Percentiles rank a stretch among this genome's conserved stretches.
Conservation (phyloP, 2,113 vertebrate genomes). For the Rhinopithecus roxellana region DNA sequence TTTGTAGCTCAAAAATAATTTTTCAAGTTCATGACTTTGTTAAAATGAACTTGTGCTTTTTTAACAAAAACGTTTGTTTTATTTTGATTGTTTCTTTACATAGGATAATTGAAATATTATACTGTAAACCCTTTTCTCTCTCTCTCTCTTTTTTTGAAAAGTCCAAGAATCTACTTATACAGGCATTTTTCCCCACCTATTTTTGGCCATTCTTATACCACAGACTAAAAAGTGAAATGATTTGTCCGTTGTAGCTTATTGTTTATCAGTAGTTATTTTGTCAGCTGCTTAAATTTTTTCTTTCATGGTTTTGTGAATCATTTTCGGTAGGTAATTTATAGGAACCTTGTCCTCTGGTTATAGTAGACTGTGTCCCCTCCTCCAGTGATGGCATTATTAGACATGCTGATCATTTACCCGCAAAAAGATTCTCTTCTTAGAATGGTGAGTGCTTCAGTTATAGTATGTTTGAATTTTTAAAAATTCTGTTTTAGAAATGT, state of each 20-base stretch:
- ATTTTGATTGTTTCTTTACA: constrained; percentile 53
- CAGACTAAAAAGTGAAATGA: constrained; percentile 68
- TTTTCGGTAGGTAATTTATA: constrained; percentile 53
- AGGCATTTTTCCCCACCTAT: constrained; percentile 33
- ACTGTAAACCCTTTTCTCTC: constrained; percentile 37
- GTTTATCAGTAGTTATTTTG: constrained; percentile 37
- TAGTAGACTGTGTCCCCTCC: background rate
- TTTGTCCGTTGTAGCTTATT: constrained; percentile 48
- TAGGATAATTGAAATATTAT: constrained; percentile 58
- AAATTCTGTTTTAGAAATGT: constrained; percentile 67
- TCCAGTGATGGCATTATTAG: constrained; percentile 51
- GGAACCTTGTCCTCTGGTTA: constrained; percentile 68
- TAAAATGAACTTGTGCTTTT: constrained; percentile 52
- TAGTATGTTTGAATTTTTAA: constrained; percentile 42
- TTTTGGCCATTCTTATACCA: constrained; percentile 75
- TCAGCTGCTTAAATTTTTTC: constrained; percentile 48
- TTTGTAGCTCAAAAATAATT: constrained; percentile 57
- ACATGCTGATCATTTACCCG: constrained; percentile 57
- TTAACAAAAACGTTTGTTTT: constrained; percentile 30
- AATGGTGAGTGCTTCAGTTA: constrained; percentile 54
- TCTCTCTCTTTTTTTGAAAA: background rate
- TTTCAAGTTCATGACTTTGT: constrained; percentile 66
- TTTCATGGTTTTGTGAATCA: constrained; percentile 53
- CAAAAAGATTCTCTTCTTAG: constrained; percentile 45
- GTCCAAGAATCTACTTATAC: constrained; percentile 56